phyloP scores from a whole-genome alignment of 2,113 vertebrate species.

The Hucho hucho region DNA sequence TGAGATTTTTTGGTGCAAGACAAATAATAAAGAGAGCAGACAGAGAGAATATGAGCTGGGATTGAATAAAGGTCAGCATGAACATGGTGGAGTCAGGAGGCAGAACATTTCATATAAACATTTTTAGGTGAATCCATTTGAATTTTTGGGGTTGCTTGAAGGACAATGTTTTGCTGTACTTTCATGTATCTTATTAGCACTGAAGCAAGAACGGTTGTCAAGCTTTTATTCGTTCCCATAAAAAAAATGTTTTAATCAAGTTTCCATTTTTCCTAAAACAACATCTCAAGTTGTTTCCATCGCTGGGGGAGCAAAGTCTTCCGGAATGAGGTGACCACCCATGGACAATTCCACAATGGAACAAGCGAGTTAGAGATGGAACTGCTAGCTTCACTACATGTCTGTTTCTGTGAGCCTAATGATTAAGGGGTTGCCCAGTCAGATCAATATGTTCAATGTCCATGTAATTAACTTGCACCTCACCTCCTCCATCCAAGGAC shows the following conservation, averaged over 20 bases:
- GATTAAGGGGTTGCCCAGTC: too few species aligned
- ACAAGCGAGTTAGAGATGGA: not conserved
- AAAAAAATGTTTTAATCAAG: slow-evolving; percentile 34
- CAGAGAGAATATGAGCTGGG: slow-evolving; percentile 22
- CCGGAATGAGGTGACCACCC: not conserved
- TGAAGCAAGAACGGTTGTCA: slow-evolving; percentile 11
- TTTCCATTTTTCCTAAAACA: slow-evolving; percentile 19
- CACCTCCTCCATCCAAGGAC: slow-evolving; percentile 15
- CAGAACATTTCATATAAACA: slow-evolving; percentile 32
- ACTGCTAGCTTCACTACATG: too few species aligned
- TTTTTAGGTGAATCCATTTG: slow-evolving; percentile 30
- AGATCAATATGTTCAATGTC: too few species aligned
- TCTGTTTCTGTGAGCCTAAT: too few species aligned
- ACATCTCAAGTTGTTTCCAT: slow-evolving; percentile 24
- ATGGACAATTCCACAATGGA: not conserved
- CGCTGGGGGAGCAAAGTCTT: not conserved
- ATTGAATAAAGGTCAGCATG: slow-evolving; percentile 53
- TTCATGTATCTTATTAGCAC: slow-evolving; percentile 37
- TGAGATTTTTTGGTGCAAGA: slow-evolving; percentile 33
- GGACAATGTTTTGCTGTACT: not conserved
- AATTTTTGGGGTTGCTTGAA: slow-evolving; percentile 24
- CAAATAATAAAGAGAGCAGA: slow-evolving; percentile 40
- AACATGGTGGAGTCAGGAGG: slow-evolving; percentile 12
- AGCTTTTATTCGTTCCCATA: slow-evolving; percentile 20
- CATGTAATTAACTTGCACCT: slow-evolving; percentile 1